Evolutionary conservation across 1,140 invertebrate species (phyloP), one percentile per base, ranked within the genome.

Genomic region (Drosophila sproati): DNA sequence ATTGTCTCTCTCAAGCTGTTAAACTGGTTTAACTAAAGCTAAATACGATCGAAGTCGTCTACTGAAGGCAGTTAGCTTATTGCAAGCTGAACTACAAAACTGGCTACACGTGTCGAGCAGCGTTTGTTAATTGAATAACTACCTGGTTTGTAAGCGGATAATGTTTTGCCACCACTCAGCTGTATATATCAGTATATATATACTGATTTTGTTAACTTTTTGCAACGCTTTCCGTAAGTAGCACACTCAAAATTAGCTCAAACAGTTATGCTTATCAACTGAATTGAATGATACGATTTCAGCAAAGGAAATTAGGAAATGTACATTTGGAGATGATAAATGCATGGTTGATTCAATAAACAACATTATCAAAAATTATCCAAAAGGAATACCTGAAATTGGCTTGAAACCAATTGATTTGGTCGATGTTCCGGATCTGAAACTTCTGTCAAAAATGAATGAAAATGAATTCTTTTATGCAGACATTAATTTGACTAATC

Each of bases 391-490:
- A 37, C 77, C 81, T 0, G 59, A 72, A 0, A 35, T 85, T 10
- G 82, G 81, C 2, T 3, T 86, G 2, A 86, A 86, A 5, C 75
- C 78, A 31, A 72, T 81, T 2, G 82, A 86, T 67, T 66, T 78
- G 31, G 82, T 86, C n/a, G 78, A 86, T 28, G 73, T 85, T 5
- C 51, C 28, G n/a, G 52, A 85, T 52, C 55, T 61, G 0, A 51
- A 70, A 29, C 80, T 80, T 7, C 50, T 76, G 20, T 20, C 20
- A 20, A 20, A 20, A 55, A 48, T 70, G 29, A 28, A 48, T 5
- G 39, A 20, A 31, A 20, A 55, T 0, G 67, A 52, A 5, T 60
- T 31, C 5, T 47, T 78, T 28, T 85, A 70, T 63, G 4, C 78
- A 28, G 8, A 5, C 3, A 61, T 81, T 6, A 37, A 80, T 45